Conservation (phyloP, 30 jellyfish, hydroid and myxozoan genomes). For the Cassiopea andromeda region DNA sequence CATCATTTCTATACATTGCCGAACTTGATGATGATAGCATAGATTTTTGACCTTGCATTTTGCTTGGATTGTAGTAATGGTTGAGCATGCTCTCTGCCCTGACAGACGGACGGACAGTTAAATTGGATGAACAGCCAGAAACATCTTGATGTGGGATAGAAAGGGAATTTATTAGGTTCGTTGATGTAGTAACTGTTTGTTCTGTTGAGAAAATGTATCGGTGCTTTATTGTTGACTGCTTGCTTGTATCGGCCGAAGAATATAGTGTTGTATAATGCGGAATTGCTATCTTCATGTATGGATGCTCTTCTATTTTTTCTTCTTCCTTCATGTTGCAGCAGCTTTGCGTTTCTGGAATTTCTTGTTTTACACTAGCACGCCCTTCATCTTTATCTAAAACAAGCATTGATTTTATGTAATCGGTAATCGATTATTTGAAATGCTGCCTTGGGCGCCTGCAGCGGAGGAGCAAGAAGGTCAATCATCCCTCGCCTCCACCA, state of each 20-base stretch:
- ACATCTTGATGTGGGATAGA: conserved; percentile 14
- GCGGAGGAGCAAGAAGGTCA: too few species aligned
- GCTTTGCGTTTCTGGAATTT: background rate
- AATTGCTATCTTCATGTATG: conserved; percentile 69
- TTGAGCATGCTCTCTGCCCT: conserved; percentile 50
- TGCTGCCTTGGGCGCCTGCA: too few species aligned
- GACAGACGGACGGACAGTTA: conserved; percentile 15
- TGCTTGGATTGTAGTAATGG: conserved; percentile 27
- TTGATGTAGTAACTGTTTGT: background rate
- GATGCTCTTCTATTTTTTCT: conserved; percentile 54
- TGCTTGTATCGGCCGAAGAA: conserved; percentile 24
- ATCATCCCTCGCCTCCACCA: too few species aligned
- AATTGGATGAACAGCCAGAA: conserved; percentile 12
- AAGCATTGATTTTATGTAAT: background rate
- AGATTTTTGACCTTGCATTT: conserved; percentile 18
- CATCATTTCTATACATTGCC: conserved; percentile 38
- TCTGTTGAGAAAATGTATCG: conserved; percentile 7
- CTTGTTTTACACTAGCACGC: conserved; percentile 44
- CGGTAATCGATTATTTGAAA: too few species aligned
- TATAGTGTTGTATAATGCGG: conserved; percentile 38
- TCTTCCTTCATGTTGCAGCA: conserved; percentile 85
- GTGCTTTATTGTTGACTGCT: conserved; percentile 13
- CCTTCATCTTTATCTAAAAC: background rate
- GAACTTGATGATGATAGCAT: conserved; percentile 15
- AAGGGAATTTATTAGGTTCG: conserved; percentile 19